phyloP scores from a whole-genome alignment of 1,140 invertebrate genomes.

The Lethrus apterus region DNA sequence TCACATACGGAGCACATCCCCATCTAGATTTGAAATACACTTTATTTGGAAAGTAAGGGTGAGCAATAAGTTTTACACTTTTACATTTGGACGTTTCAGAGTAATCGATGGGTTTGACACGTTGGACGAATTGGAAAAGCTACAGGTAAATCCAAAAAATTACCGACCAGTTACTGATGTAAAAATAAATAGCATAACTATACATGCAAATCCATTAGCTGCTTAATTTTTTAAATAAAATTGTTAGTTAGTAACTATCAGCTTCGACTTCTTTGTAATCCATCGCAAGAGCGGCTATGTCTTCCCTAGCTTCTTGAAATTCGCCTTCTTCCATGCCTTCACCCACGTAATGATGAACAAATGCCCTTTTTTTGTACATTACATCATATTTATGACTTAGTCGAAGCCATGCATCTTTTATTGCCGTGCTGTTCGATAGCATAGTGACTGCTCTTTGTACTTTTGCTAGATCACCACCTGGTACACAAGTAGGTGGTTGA shows the following conservation, averaged over 20 bases:
- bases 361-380: constrained; percentile 67
- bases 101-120: constrained; percentile 96
- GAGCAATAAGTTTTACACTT: constrained; percentile 4
- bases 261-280: constrained; percentile 55
- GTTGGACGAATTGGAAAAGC: constrained; percentile 92
- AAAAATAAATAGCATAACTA: constrained; percentile 80
- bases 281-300: constrained; percentile 60
- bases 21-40: constrained; percentile 97
- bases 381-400: constrained; percentile 62
- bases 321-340: constrained; percentile 76
- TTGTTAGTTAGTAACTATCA: constrained; percentile 18
- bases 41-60: constrained; percentile 84
- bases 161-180: constrained; percentile 78
- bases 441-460: constrained; percentile 63
- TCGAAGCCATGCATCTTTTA: constrained; percentile 63
- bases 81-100: constrained; percentile 51
- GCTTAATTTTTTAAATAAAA: too few relatives aligned
- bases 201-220: constrained; percentile 95
- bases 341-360: constrained; percentile 70
- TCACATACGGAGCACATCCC: constrained; percentile 89
- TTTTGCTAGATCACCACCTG: constrained; percentile 59
- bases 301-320: constrained; percentile 61
- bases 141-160: constrained; percentile 90
- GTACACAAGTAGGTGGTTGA: constrained; percentile 61
- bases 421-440: constrained; percentile 69